Conservation (phyloP, 2,797 vertebrate species). For the Acropternis orthonyx region DNA sequence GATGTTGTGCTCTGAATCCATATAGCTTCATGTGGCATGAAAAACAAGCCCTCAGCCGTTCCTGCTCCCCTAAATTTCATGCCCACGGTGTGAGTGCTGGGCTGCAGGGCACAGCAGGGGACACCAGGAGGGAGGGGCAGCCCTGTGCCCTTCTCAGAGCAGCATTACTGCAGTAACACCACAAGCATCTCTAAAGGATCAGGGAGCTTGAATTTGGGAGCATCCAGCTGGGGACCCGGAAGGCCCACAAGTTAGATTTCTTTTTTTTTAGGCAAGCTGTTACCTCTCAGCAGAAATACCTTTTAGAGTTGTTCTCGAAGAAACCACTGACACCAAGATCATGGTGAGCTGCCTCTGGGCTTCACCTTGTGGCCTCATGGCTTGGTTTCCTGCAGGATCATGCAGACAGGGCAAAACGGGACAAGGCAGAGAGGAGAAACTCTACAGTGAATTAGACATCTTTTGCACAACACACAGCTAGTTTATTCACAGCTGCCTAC, state of each 20-base stretch:
- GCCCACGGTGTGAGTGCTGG: not conserved
- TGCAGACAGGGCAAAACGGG: accelerated
- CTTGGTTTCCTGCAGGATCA: not conserved
- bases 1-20: not conserved
- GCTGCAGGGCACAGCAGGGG: accelerated
- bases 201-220: not conserved
- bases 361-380: not conserved
- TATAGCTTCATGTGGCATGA: not conserved
- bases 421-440: not conserved
- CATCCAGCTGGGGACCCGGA: not conserved
- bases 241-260: not conserved
- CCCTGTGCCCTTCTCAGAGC: accelerated
- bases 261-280: not conserved
- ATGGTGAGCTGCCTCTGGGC: not conserved
- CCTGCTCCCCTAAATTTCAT: not conserved
- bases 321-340: not conserved
- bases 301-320: not conserved
- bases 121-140: not conserved
- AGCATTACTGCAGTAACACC: not conserved
- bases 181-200: accelerated
- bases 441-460: not conserved
- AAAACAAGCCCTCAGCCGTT: not conserved
- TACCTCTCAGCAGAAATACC: not conserved
- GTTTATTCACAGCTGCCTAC: not conserved
- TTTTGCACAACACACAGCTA: not conserved